Conservation (phyloP, 2,113 vertebrate genomes). For the Coryphaenoides rupestris region DNA sequence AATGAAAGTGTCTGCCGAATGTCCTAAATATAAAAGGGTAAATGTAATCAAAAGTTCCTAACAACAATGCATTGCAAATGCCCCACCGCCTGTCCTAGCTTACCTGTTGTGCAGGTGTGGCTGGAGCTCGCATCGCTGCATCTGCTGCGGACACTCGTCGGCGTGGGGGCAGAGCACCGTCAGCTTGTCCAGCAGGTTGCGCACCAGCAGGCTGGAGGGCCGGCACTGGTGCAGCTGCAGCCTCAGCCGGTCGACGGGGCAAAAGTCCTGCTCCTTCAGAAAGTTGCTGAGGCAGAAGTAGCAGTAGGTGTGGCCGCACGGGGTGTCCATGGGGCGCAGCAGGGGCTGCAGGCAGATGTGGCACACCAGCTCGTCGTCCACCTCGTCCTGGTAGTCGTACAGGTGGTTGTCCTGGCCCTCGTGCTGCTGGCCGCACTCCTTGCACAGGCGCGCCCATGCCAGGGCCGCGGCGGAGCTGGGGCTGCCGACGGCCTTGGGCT, state of each 20-base stretch:
- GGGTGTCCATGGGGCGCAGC: constrained; percentile 88
- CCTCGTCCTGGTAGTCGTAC: constrained; percentile 89
- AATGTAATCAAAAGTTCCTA: too few relatives aligned
- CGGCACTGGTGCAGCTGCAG: constrained; percentile 84
- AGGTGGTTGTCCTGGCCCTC: constrained; percentile 81
- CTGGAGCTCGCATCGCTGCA: constrained; percentile 90
- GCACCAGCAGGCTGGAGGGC: constrained; percentile 83
- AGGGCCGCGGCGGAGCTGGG: neutral
- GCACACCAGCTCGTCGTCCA: constrained; percentile 87
- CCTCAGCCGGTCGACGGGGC: constrained; percentile 85
- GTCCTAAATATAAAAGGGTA: too few relatives aligned
- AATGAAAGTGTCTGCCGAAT: too few relatives aligned
- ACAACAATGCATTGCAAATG: too few relatives aligned
- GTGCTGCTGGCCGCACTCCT: constrained; percentile 85
- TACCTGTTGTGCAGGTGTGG: constrained; percentile 90
- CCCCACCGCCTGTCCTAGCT: constrained; percentile 5
- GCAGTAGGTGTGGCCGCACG: constrained; percentile 89
- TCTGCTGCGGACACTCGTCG: constrained; percentile 76
- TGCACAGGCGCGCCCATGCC: constrained; percentile 74
- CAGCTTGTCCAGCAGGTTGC: constrained; percentile 88
- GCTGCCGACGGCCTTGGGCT: constrained; percentile 52
- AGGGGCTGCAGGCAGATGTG: constrained; percentile 91
- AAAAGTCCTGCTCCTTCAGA: constrained; percentile 87
- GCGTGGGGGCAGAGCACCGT: constrained; percentile 79
- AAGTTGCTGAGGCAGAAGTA: constrained; percentile 86